phyloP scores from a whole-genome alignment of 2,888 invertebrate species.

The Euclidia mi region DNA sequence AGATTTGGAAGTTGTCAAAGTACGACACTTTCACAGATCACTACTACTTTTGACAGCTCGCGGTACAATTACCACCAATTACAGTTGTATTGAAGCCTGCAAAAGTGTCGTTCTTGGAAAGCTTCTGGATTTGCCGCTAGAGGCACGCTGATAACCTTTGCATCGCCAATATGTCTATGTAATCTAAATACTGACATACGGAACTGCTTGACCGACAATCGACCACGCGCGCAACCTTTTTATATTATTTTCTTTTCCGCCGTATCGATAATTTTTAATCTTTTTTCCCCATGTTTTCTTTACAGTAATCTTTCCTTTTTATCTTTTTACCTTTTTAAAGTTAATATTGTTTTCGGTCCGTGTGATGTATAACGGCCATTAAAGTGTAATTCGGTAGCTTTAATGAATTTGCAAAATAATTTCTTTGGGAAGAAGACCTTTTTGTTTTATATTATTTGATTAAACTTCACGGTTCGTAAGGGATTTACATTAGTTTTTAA shows the following conservation, averaged over 20 bases:
- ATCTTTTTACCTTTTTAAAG: conserved; percentile 56
- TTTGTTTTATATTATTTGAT: conserved; percentile 45
- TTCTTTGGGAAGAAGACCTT: conserved; percentile 33
- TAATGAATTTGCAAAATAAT: conserved; percentile 71
- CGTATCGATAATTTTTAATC: conserved; percentile 55
- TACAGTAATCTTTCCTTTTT: conserved; percentile 56
- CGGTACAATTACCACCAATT: no score
- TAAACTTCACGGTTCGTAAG: conserved; percentile 4
- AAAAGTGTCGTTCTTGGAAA: no score
- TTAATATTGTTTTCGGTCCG: conserved; percentile 77
- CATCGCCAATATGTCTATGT: no score
- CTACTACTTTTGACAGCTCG: no score
- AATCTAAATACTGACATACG: conserved; percentile 12
- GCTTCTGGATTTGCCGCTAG: no score
- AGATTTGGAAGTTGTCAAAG: no score
- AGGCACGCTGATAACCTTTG: no score
- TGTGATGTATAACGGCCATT: conserved; percentile 75
- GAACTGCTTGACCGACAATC: conserved; percentile 34
- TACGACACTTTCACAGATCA: no score
- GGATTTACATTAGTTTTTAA: not conserved
- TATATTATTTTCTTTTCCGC: conserved; percentile 43
- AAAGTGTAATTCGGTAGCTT: conserved; percentile 66
- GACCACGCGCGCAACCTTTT: conserved; percentile 47
- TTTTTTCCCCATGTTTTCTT: conserved; percentile 57
- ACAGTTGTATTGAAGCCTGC: no score